Evolutionary conservation across 2,888 invertebrate species (phyloP), one percentile per base, ranked within the genome.

Genomic region (Drosophila neoperkinsi): DNA sequence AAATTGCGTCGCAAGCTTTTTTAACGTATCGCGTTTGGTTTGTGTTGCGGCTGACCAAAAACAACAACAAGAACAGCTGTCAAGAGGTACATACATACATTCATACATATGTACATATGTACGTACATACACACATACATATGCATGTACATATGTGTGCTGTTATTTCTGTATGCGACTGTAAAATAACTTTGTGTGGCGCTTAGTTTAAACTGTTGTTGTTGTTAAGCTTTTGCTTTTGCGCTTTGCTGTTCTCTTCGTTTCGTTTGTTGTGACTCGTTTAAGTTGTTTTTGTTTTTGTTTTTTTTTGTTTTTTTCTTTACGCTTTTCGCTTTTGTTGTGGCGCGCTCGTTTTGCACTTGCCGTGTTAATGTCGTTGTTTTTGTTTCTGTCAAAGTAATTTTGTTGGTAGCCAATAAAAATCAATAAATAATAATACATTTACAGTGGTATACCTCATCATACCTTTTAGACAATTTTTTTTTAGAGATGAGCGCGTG

Each of bases 341-440:
- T 84, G 90, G 90, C 89, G 77, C 84, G 90, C 61, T 68, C 60
- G 53, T 84, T 73, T 84, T 61, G 52, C 72, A 38, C 61, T 58
- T 43, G 52, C 30, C 25, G 31, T 57, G 30, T 53, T 49, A 28
- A 51, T 62, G 43, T 34, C 50, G 6, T 49, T 46, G 31, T 70
- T 64, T 57, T 59, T 61, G 46, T 56, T 50, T 57, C 43, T 72
- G 75, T 66, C 68, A 65, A 67, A 83, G 89, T 86, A 68, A 81
- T 70, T 68, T 62, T 64, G 66, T 74, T 71, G 53, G 49, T 67
- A 65, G 68, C 30, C 60, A 68, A 73, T 90, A 73, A 81, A 85
- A 85, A 85, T 85, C 84, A 85, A 85, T 84, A 84, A 84, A 90
- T 90, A 88, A 88, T 88, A 89, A 84, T 90, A 86, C 84, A 87